Percentiles rank a stretch among this genome's conserved stretches.
Conservation (phyloP, 2,797 vertebrate species). For the Acanthis flammea region DNA sequence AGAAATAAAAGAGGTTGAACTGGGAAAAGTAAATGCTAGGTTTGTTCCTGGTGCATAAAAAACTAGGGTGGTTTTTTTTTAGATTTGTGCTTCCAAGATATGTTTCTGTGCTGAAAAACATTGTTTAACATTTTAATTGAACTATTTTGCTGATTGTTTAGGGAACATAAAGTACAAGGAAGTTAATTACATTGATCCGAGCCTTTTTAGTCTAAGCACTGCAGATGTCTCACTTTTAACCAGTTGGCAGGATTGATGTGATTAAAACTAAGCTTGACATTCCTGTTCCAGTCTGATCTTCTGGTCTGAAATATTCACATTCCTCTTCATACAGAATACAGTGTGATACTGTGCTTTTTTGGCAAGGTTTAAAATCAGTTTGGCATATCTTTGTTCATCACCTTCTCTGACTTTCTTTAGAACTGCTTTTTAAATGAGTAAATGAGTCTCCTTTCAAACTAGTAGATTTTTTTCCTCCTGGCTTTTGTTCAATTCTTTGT, state of each 20-base stretch:
- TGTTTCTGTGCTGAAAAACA: background rate
- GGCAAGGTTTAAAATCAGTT: background rate
- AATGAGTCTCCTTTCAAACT: background rate
- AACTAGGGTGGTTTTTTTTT: background rate
- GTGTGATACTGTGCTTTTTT: background rate
- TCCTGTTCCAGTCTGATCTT: background rate
- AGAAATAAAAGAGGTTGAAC: slow-evolving; percentile 47
- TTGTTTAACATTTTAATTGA: background rate
- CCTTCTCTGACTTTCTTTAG: background rate
- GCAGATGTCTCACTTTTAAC: background rate
- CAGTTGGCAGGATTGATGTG: background rate
- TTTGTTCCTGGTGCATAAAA: background rate
- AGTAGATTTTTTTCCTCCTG: background rate
- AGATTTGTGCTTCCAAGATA: background rate
- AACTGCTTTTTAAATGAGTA: background rate
- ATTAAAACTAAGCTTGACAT: background rate
- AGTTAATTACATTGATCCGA: background rate
- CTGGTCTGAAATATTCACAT: background rate
- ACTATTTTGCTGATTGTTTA: background rate
- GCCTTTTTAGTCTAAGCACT: background rate
- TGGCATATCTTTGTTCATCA: background rate
- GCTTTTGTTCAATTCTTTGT: background rate
- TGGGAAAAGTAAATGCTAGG: background rate
- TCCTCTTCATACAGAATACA: background rate
- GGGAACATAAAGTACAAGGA: background rate